These are phyloP conservation scores for Campaea margaritaria DNA, from an alignment of 2,888 invertebrate species.

Conservation along the genomic window DNA sequence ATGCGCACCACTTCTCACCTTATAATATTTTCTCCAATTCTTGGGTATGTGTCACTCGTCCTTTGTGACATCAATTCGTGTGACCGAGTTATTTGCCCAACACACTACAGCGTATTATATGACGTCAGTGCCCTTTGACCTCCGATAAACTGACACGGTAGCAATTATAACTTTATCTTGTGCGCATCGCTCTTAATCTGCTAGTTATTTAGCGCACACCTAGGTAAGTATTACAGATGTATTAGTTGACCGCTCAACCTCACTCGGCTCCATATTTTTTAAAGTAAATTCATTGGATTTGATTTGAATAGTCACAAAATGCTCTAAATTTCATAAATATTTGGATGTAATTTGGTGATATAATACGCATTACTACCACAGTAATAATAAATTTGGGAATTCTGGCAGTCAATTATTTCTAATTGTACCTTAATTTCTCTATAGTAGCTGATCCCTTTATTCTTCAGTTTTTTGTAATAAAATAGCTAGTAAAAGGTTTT, in stretches of 20 bases:
- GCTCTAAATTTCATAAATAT: too few species aligned
- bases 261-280: too few species aligned
- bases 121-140: slow-evolving; percentile 31
- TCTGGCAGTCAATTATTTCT: too few species aligned
- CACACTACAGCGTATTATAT: slow-evolving; percentile 12
- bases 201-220: slow-evolving; percentile 4
- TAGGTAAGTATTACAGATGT: not conserved
- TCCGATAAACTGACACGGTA: slow-evolving; percentile 18
- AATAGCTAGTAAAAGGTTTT: too few species aligned
- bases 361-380: too few species aligned
- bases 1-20: slow-evolving; percentile 26
- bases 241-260: not conserved
- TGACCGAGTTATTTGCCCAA: slow-evolving; percentile 22
- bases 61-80: slow-evolving; percentile 24
- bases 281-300: too few species aligned
- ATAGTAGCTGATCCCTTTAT: too few species aligned
- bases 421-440: too few species aligned
- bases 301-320: too few species aligned
- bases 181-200: slow-evolving; percentile 18
- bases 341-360: too few species aligned
- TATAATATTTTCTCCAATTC: slow-evolving; percentile 13
- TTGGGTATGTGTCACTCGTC: slow-evolving; percentile 19
- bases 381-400: too few species aligned
- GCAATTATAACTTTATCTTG: slow-evolving; percentile 19
- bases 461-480: too few species aligned